Evolutionary conservation across 1,140 invertebrate species (phyloP).

Genomic region (Magallana angulata): DNA sequence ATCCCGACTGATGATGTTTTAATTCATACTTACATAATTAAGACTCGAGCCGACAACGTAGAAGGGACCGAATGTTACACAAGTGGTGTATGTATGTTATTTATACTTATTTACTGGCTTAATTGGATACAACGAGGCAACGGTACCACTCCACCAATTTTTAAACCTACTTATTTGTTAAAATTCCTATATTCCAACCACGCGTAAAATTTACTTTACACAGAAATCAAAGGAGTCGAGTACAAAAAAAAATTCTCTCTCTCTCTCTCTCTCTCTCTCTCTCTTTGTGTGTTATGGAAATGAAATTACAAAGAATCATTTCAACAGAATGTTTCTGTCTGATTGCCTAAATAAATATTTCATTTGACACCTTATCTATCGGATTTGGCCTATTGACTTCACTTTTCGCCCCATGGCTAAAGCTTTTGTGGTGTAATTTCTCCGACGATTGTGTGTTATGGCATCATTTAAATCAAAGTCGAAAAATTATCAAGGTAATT

Average conservation of each 20-base stretch:
- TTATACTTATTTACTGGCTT: neutral
- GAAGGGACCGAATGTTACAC: neutral
- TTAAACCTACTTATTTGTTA: no score
- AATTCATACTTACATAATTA: neutral
- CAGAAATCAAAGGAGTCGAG: no score
- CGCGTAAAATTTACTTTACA: no score
- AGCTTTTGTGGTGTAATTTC: neutral
- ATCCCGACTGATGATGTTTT: neutral
- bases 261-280: neutral
- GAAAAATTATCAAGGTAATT: conserved; percentile 8
- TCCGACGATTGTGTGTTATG: neutral
- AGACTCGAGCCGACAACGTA: neutral
- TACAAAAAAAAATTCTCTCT: no score
- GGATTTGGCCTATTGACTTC: conserved; percentile 30
- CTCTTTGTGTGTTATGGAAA: neutral
- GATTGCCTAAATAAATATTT: neutral
- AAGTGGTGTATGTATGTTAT: neutral
- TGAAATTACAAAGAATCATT: neutral
- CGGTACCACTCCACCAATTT: no score
- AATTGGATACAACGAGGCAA: no score
- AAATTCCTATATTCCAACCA: no score
- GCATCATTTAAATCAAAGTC: neutral
- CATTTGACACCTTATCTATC: conserved; percentile 7
- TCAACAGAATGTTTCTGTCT: neutral
- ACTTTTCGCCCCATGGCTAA: neutral